A percentile compares a stretch with the other conserved stretches of the same genome.
These are phyloP conservation scores for Aleiodes alternator DNA, from an alignment of 2,888 invertebrate genomes.

Conservation along the genomic window DNA sequence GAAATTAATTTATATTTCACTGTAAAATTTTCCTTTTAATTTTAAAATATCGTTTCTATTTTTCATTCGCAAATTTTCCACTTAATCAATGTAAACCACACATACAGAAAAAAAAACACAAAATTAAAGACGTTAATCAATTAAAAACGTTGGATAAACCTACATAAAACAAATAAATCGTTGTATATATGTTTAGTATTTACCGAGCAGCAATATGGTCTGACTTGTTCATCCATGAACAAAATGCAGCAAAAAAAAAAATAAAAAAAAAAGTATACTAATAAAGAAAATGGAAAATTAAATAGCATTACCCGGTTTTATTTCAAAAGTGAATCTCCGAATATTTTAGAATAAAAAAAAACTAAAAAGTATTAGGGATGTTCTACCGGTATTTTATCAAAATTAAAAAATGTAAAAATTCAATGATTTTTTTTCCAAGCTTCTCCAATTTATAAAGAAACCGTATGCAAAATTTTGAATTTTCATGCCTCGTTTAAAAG, in stretches of 20 bases:
- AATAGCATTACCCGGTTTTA: constrained; percentile 41
- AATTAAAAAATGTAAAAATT: too few species aligned
- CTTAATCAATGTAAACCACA: constrained; percentile 34
- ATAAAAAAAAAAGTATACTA: background rate
- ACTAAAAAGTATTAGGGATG: too few species aligned
- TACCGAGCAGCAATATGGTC: constrained; percentile 29
- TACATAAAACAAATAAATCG: constrained; percentile 9
- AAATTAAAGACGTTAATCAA: constrained; percentile 16
- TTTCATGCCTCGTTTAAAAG: too few species aligned
- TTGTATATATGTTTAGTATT: constrained; percentile 47
- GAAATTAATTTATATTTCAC: too few species aligned
- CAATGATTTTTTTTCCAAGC: too few species aligned
- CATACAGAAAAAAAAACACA: background rate
- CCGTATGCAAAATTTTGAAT: too few species aligned
- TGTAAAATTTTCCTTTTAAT: too few species aligned
- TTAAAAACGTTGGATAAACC: constrained; percentile 19
- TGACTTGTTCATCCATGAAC: constrained; percentile 15
- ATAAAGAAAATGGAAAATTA: constrained; percentile 35
- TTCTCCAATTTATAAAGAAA: too few species aligned
- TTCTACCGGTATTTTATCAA: too few species aligned
- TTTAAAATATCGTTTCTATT: constrained; percentile 1
- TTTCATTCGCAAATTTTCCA: constrained; percentile 14
- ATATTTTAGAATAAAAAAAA: too few species aligned
- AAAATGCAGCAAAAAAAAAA: constrained; percentile 1
- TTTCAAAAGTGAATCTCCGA: too few species aligned